phyloP scores from a whole-genome alignment of 2,888 invertebrate genomes.

The Brenthis hecate region DNA sequence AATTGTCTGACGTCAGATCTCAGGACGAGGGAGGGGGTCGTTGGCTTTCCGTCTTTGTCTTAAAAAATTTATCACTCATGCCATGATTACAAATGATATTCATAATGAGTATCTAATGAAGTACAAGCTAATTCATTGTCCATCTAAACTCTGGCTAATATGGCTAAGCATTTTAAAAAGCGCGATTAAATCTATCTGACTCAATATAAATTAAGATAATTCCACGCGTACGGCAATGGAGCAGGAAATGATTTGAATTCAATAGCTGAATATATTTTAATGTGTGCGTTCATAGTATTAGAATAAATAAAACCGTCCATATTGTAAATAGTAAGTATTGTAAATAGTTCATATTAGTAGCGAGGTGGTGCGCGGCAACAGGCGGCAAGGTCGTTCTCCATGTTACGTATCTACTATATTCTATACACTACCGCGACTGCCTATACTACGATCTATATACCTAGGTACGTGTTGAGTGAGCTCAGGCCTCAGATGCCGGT shows the following conservation, averaged over 20 bases:
- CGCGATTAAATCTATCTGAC: conserved; percentile 5
- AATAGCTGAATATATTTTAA: conserved; percentile 16
- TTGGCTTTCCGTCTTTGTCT: conserved; percentile 12
- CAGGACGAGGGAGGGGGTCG: neutral
- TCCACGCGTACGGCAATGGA: conserved; percentile 17
- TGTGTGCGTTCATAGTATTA: conserved; percentile 21
- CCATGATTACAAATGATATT: neutral
- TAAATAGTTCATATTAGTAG: conserved; percentile 36
- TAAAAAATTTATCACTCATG: conserved; percentile 2
- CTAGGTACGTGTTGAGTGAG: conserved; percentile 10
- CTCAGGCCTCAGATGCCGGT: conserved; percentile 34
- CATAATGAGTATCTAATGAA: no score
- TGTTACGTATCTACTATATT: conserved; percentile 53
- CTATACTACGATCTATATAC: conserved; percentile 25
- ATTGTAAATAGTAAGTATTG: conserved; percentile 28
- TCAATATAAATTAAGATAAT: conserved; percentile 7
- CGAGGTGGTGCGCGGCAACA: conserved; percentile 53
- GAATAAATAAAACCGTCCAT: conserved; percentile 23
- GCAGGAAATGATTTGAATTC: conserved; percentile 34
- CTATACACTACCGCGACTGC: conserved; percentile 21
- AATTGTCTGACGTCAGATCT: conserved; percentile 8
- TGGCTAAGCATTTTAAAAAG: neutral
- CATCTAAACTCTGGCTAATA: conserved; percentile 7
- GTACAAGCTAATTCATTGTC: conserved; percentile 2
- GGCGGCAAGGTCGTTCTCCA: conserved; percentile 72